A percentile compares a stretch with the other conserved stretches of the same genome.
phyloP scores from a whole-genome alignment of 2,888 invertebrate species.

The Rugalucina vietnamica region DNA sequence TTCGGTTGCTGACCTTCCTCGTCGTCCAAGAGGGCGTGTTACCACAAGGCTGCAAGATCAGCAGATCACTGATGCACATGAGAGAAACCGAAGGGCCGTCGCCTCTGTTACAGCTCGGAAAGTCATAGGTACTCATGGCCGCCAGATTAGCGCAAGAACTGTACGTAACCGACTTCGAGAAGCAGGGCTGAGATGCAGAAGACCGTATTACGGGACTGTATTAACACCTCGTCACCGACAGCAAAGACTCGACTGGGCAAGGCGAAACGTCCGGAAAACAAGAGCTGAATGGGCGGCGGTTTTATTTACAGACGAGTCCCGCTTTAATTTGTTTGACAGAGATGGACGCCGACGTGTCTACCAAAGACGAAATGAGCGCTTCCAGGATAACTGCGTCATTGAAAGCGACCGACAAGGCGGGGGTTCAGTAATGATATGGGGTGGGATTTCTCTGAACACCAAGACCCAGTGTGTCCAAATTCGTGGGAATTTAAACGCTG shows the following conservation, averaged over 20 bases:
- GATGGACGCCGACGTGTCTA: background rate
- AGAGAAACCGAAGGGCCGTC: too few relatives aligned
- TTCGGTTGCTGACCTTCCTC: too few relatives aligned
- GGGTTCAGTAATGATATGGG: background rate
- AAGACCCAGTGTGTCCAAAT: background rate
- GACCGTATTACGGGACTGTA: too few relatives aligned
- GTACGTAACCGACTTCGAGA: too few relatives aligned
- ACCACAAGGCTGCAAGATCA: too few relatives aligned
- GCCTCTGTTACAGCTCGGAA: too few relatives aligned
- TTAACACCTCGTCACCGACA: background rate
- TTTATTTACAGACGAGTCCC: conserved; percentile 10
- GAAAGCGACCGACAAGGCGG: background rate
- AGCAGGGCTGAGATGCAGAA: too few relatives aligned
- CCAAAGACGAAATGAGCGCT: background rate
- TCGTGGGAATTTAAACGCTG: background rate
- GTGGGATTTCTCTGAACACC: background rate
- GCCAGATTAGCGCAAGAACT: too few relatives aligned
- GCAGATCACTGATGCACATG: too few relatives aligned
- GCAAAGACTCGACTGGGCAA: background rate
- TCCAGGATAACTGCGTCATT: background rate
- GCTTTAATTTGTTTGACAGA: conserved; percentile 15
- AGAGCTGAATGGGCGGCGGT: background rate
- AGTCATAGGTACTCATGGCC: too few relatives aligned
- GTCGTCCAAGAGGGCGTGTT: too few relatives aligned
- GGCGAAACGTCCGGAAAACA: background rate